A percentile compares a stretch with the other conserved stretches of the same genome.
phyloP scores from a whole-genome alignment of 1,140 invertebrate species.

The Paracyclopina nana region DNA sequence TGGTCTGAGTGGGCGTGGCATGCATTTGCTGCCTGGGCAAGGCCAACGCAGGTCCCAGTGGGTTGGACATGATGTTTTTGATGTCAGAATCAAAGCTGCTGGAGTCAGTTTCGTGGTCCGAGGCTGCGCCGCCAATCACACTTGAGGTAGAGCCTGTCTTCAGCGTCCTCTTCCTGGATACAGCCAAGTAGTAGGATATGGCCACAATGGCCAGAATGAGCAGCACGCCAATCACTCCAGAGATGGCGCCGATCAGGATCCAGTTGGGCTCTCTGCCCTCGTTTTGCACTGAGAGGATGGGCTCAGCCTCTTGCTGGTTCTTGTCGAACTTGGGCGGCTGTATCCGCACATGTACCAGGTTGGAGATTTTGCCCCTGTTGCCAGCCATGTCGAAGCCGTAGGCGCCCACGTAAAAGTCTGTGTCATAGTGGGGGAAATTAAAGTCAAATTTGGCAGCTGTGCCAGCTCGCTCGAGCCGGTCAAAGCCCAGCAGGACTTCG shows the following conservation, averaged over 20 bases:
- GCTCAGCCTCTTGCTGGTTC: not conserved
- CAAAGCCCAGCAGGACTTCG: not conserved
- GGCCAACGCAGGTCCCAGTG: conserved; percentile 1
- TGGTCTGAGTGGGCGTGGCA: not conserved
- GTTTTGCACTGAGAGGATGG: conserved; percentile 4
- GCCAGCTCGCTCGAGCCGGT: not conserved
- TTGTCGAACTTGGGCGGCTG: not conserved
- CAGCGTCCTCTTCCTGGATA: not conserved
- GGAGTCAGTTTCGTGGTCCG: not conserved
- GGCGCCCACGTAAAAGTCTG: conserved; percentile 2
- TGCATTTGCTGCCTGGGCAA: not conserved
- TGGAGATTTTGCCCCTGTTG: conserved; percentile 8
- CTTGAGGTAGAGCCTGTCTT: not conserved
- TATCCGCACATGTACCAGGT: conserved; percentile 1
- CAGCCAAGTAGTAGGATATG: not conserved
- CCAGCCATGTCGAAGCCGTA: conserved; percentile 9
- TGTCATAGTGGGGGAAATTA: not conserved
- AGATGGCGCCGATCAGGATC: conserved; percentile 4
- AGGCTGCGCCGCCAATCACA: not conserved
- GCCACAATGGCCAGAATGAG: conserved; percentile 9
- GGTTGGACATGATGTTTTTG: conserved; percentile 6
- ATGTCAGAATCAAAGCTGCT: conserved; percentile 1
- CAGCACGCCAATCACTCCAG: not conserved
- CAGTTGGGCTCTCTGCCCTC: conserved; percentile 5
- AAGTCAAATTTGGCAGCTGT: not conserved